Evolutionary conservation across 30 jellyfish, hydroid and myxozoan species (phyloP).

Genomic region (Sanderia malayensis): DNA sequence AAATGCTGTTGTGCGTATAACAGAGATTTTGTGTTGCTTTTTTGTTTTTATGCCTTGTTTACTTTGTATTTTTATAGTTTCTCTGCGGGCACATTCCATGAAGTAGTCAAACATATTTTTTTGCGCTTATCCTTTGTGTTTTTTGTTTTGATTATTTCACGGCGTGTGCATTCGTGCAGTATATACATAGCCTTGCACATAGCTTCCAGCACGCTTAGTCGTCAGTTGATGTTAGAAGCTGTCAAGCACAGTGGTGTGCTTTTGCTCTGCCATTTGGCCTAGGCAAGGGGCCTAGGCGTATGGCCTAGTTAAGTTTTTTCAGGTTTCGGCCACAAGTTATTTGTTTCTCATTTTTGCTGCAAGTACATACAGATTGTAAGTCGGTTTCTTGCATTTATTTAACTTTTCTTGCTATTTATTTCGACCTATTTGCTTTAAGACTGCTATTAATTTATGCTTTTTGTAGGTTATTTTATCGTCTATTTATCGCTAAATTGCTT

Average conservation of each 20-base stretch:
- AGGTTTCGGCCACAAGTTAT: neutral
- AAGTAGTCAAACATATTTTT: slow-evolving; percentile 1
- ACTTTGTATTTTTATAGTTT: neutral
- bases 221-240: slow-evolving; percentile 2
- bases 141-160: slow-evolving; percentile 6
- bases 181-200: slow-evolving; percentile 7
- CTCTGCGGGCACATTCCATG: slow-evolving; percentile 5
- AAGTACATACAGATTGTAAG: slow-evolving; percentile 9
- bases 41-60: neutral
- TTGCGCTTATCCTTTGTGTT: neutral
- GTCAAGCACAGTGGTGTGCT: neutral
- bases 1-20: neutral
- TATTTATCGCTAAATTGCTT: neutral
- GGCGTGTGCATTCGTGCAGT: slow-evolving; percentile 17
- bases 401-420: neutral
- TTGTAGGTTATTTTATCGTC: neutral
- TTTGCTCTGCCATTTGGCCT: slow-evolving; percentile 5
- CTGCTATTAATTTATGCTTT: neutral
- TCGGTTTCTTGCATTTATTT: too few relatives aligned
- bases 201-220: neutral
- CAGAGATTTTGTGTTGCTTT: neutral
- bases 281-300: slow-evolving; percentile 19
- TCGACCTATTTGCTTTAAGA: neutral
- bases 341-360: neutral
- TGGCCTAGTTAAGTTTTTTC: slow-evolving; percentile 2